Percentiles rank a stretch among this genome's conserved stretches.
Conservation (phyloP, 2,797 vertebrate species). For the Babyrousa celebensis region DNA sequence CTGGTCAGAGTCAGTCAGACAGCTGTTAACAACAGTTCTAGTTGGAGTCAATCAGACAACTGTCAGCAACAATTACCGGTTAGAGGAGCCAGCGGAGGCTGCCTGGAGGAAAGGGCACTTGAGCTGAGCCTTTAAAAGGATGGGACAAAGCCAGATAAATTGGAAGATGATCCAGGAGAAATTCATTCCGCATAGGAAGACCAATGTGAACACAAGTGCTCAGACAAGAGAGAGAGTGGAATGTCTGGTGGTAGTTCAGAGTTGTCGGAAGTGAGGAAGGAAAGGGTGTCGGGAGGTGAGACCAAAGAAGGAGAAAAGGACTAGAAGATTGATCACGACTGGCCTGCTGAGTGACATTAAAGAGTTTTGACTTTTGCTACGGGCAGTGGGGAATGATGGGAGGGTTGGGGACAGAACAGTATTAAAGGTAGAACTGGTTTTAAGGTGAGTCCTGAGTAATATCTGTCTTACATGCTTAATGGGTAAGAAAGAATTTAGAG, state of each 20-base stretch:
- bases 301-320: background rate
- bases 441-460: background rate
- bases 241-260: background rate
- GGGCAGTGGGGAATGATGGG: background rate
- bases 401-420: background rate
- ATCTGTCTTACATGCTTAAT: background rate
- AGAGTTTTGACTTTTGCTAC: background rate
- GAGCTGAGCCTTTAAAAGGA: background rate
- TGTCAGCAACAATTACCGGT: background rate
- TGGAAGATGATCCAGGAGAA: background rate
- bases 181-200: background rate
- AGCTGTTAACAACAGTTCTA: background rate
- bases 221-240: background rate
- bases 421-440: background rate
- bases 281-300: background rate
- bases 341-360: background rate
- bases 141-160: background rate
- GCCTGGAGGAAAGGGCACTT: background rate
- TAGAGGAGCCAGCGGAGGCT: background rate
- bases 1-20: background rate
- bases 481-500: background rate
- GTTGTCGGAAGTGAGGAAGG: background rate
- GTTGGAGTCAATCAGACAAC: background rate
- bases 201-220: background rate
- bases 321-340: background rate